Evolutionary conservation across 2,888 invertebrate species (phyloP).

Genomic region (Candidula unifasciata): DNA sequence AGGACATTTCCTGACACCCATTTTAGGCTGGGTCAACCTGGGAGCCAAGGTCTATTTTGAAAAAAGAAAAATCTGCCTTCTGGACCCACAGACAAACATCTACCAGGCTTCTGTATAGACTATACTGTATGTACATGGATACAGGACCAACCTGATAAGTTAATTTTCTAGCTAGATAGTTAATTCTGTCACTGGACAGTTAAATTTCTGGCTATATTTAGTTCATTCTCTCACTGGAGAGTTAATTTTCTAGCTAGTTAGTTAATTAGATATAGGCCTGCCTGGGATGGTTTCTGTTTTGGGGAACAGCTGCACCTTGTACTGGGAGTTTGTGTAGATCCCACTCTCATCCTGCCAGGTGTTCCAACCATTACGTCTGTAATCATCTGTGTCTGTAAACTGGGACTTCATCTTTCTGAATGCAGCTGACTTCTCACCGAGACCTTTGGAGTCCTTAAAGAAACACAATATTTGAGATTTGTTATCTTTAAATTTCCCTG

Average conservation of each 20-base stretch:
- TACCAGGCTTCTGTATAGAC: no score
- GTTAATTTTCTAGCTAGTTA: not conserved
- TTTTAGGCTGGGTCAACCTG: no score
- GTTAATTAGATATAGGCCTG: not conserved
- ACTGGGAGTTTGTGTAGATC: conserved; percentile 74
- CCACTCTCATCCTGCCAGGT: conserved; percentile 78
- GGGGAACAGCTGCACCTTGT: conserved; percentile 68
- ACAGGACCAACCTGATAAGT: no score
- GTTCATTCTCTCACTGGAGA: not conserved
- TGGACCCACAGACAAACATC: no score
- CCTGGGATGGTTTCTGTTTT: conserved; percentile 61
- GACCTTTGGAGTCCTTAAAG: conserved; percentile 56
- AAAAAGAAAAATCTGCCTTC: no score
- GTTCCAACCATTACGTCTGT: conserved; percentile 74
- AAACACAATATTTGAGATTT: not conserved
- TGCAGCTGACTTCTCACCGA: conserved; percentile 67
- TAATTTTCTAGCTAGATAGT: no score
- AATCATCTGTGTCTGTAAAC: conserved; percentile 75
- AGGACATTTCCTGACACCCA: no score
- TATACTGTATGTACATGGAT: no score
- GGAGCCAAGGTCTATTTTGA: no score
- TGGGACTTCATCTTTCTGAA: conserved; percentile 76
- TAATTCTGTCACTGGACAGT: no score
- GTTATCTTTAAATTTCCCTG: no score
- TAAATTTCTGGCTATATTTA: no score